These are phyloP conservation scores for Apamea sordens DNA, from an alignment of 2,888 invertebrate genomes.

Conservation along the genomic window DNA sequence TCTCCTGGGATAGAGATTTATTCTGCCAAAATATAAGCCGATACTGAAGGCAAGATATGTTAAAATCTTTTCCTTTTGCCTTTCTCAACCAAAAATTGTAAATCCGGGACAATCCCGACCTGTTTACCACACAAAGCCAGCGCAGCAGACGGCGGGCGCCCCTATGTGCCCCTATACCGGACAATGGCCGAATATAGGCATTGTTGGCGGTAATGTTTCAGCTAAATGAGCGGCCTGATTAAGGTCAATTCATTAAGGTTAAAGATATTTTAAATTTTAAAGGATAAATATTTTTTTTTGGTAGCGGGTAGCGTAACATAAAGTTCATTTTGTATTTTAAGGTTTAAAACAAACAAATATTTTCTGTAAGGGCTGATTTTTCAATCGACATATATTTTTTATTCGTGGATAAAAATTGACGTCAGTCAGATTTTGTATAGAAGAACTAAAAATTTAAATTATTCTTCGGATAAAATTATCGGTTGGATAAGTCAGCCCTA, in stretches of 20 bases:
- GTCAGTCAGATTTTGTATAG: too few species aligned
- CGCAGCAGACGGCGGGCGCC: conserved; percentile 36
- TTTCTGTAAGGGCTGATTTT: background rate
- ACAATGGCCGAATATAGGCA: conserved; percentile 37
- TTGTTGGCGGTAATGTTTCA: conserved; percentile 47
- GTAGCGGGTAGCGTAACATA: background rate
- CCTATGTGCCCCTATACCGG: background rate
- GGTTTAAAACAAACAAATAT: background rate
- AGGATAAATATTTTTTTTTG: background rate
- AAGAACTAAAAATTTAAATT: too few species aligned
- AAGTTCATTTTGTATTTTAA: background rate
- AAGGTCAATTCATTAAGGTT: conserved; percentile 42
- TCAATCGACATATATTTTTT: too few species aligned
- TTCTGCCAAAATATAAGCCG: conserved; percentile 2
- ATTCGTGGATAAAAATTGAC: too few species aligned
- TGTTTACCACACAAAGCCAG: conserved; percentile 30
- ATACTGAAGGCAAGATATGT: background rate
- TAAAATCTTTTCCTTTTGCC: background rate
- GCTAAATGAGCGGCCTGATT: conserved; percentile 42
- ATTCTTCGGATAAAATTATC: too few species aligned
- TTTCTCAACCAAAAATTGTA: background rate
- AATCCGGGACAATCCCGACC: conserved; percentile 22
- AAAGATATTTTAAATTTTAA: conserved; percentile 1
- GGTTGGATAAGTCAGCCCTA: too few species aligned
- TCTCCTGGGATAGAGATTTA: background rate